Percentiles rank a stretch among this genome's conserved stretches.
These are phyloP conservation scores for Chlorodrepanis virens DNA, from an alignment of 2,113 vertebrate genomes.

Conservation along the genomic window DNA sequence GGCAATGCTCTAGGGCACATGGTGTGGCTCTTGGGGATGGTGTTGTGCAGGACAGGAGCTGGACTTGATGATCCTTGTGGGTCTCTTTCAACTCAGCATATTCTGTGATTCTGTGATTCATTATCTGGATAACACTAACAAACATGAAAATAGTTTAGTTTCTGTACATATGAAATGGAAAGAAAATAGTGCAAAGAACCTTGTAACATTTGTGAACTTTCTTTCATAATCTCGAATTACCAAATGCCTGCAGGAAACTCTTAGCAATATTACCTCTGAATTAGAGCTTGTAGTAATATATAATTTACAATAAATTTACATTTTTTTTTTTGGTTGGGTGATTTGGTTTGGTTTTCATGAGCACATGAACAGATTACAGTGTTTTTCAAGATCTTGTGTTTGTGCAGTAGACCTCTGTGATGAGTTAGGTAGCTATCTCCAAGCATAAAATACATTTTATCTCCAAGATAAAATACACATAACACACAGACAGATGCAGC, in stretches of 20 bases:
- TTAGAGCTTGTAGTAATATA: not conserved
- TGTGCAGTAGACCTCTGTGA: not conserved
- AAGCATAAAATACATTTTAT: not conserved
- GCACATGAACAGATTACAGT: not conserved
- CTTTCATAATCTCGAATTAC: not conserved
- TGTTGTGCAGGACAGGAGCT: not conserved
- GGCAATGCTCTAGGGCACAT: fast-evolving
- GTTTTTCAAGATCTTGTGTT: not conserved
- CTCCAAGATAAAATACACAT: not conserved
- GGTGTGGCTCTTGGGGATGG: not conserved
- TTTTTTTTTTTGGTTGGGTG: not conserved
- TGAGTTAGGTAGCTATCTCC: not conserved
- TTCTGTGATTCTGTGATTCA: not conserved
- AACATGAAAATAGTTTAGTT: not conserved
- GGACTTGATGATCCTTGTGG: not conserved
- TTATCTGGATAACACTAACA: not conserved
- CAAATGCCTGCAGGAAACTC: not conserved
- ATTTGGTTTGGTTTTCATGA: not conserved
- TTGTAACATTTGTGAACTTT: not conserved
- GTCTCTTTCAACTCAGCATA: not conserved
- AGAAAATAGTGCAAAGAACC: not conserved
- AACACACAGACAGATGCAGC: not conserved
- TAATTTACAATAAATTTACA: not conserved
- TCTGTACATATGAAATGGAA: not conserved
- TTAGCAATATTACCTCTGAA: not conserved